Conservation (phyloP, 1,140 invertebrate genomes). For the Ostrea edulis region DNA sequence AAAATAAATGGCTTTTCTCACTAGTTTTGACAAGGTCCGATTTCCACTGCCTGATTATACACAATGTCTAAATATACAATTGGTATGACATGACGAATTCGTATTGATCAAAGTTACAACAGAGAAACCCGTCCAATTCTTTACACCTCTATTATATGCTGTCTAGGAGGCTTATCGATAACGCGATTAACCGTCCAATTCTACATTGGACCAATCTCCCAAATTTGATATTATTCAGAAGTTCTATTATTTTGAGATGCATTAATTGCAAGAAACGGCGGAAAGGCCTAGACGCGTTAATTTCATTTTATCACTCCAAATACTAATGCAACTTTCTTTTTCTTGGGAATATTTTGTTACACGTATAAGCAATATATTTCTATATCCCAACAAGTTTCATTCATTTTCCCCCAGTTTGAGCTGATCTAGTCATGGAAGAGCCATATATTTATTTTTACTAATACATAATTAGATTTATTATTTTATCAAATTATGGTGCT, state of each 20-base stretch:
- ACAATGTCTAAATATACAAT: conserved; percentile 51
- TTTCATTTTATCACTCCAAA: background rate
- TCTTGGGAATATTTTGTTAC: background rate
- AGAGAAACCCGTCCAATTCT: background rate
- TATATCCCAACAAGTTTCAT: too few species aligned
- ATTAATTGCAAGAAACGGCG: background rate
- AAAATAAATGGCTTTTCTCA: conserved; percentile 58
- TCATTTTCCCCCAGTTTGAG: too few species aligned
- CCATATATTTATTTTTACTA: too few species aligned
- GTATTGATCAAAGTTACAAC: conserved; percentile 26
- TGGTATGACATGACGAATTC: conserved; percentile 40
- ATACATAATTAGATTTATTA: too few species aligned
- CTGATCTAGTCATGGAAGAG: too few species aligned
- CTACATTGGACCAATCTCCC: conserved; percentile 10
- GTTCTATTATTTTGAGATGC: background rate
- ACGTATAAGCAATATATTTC: too few species aligned
- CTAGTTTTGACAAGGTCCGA: conserved; percentile 49
- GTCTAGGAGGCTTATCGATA: background rate
- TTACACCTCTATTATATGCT: conserved; percentile 20
- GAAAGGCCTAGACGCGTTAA: background rate
- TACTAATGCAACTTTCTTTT: background rate
- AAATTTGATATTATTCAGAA: conserved; percentile 31
- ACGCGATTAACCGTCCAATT: conserved; percentile 12
- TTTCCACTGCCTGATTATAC: conserved; percentile 41
- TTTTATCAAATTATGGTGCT: too few species aligned